These are phyloP conservation scores for Miltochrista miniata DNA, from an alignment of 2,888 invertebrate species.

Conservation along the genomic window DNA sequence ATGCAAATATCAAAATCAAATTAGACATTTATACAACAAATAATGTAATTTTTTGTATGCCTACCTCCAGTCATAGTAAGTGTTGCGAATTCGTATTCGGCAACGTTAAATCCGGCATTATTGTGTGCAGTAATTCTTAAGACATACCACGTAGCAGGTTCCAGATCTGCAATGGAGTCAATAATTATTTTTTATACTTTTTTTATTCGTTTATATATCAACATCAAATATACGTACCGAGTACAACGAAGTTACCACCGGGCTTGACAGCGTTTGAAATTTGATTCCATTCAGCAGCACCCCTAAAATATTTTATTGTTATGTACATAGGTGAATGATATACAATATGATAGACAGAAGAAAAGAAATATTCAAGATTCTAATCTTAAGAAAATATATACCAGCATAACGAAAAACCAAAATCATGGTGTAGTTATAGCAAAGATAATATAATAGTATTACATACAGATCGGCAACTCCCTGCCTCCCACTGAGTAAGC, in stretches of 20 bases:
- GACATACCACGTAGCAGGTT: slow-evolving; percentile 97
- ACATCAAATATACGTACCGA: slow-evolving; percentile 63
- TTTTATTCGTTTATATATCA: background rate
- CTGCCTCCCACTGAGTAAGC: too few relatives aligned
- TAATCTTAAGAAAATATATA: too few relatives aligned
- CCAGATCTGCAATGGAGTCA: slow-evolving; percentile 84
- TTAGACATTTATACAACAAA: background rate
- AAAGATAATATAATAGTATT: too few relatives aligned
- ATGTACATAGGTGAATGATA: too few relatives aligned
- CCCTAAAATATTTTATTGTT: slow-evolving; percentile 71
- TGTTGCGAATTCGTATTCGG: slow-evolving; percentile 97
- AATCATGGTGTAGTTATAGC: too few relatives aligned
- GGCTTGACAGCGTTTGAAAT: slow-evolving; percentile 97
- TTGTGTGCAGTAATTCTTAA: slow-evolving; percentile 96
- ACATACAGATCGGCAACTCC: too few relatives aligned
- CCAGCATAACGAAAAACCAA: too few relatives aligned
- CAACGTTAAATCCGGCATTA: slow-evolving; percentile 97
- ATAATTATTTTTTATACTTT: background rate
- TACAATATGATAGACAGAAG: too few relatives aligned
- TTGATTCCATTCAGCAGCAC: slow-evolving; percentile 95
- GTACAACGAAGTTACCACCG: slow-evolving; percentile 94
- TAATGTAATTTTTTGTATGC: slow-evolving; percentile 37
- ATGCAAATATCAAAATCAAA: background rate
- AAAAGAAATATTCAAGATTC: too few relatives aligned
- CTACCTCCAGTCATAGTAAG: slow-evolving; percentile 96